Conservation (phyloP, 2,113 vertebrate species). For the Euleptes europaea region DNA sequence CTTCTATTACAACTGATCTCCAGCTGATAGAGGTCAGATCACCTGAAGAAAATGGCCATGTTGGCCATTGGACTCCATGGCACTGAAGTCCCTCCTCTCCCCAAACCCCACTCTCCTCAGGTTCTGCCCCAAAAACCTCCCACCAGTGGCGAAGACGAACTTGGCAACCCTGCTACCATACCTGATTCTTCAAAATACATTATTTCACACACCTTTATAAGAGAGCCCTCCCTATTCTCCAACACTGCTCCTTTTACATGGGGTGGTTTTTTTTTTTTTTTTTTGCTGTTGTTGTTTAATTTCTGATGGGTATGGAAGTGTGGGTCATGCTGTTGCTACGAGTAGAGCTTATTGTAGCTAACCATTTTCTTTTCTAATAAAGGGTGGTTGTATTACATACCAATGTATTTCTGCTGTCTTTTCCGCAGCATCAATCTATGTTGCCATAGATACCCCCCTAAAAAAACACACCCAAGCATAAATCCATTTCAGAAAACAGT, state of each 20-base stretch:
- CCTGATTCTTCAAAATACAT: too few relatives aligned
- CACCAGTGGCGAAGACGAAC: too few relatives aligned
- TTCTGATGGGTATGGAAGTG: constrained; percentile 46
- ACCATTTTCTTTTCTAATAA: constrained; percentile 49
- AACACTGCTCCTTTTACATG: constrained; percentile 35
- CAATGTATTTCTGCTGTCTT: constrained; percentile 43
- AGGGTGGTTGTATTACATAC: constrained; percentile 34
- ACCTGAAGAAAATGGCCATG: too few relatives aligned
- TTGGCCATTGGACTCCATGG: too few relatives aligned
- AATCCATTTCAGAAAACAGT: constrained; percentile 22
- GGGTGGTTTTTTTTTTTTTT: too few relatives aligned
- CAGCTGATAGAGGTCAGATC: too few relatives aligned
- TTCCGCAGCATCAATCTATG: constrained; percentile 37
- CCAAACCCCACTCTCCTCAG: too few relatives aligned
- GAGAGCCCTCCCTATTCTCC: constrained; percentile 22
- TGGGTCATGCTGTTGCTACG: constrained; percentile 31
- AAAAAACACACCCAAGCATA: not conserved
- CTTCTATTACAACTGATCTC: too few relatives aligned
- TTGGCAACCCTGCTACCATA: too few relatives aligned
- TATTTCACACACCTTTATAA: constrained; percentile 31
- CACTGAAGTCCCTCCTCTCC: too few relatives aligned
- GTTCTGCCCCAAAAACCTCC: too few relatives aligned
- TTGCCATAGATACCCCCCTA: not conserved
- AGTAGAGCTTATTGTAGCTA: constrained; percentile 54
- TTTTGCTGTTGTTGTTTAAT: too few relatives aligned